phyloP scores from a whole-genome alignment of 1,140 invertebrate genomes.

The Drosophila gunungcola region DNA sequence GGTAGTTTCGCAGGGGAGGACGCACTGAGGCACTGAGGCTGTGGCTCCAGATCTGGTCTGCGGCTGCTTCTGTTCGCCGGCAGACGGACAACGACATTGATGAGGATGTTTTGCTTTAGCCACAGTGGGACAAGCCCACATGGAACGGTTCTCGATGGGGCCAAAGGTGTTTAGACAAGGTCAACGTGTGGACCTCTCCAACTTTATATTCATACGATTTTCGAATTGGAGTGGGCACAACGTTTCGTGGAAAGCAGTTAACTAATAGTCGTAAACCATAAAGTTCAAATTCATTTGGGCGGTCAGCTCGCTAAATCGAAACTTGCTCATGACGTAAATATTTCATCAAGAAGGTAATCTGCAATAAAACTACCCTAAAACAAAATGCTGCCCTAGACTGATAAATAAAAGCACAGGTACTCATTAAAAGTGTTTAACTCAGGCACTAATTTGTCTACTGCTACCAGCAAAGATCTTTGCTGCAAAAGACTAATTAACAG shows the following conservation, averaged over 20 bases:
- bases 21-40: neutral
- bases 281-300: too few species aligned
- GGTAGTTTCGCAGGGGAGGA: conserved; percentile 10
- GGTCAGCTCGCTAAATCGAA: too few species aligned
- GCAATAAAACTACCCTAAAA: neutral
- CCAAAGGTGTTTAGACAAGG: neutral
- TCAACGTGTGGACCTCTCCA: neutral
- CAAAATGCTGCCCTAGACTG: neutral
- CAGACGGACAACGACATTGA: conserved; percentile 70
- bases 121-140: conserved; percentile 55
- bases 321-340: neutral
- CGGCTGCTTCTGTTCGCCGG: conserved; percentile 34
- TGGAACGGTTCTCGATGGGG: neutral
- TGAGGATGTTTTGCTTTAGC: conserved; percentile 64
- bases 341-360: neutral
- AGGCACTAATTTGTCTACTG: neutral
- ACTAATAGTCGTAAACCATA: neutral
- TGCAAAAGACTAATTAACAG: conserved; percentile 11
- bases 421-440: too few species aligned
- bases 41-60: conserved; percentile 49
- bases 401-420: neutral
- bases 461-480: neutral
- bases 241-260: neutral
- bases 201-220: neutral
- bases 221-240: neutral